Evolutionary conservation across 2,113 vertebrate species (phyloP).

Genomic region (Plotosus lineatus): DNA sequence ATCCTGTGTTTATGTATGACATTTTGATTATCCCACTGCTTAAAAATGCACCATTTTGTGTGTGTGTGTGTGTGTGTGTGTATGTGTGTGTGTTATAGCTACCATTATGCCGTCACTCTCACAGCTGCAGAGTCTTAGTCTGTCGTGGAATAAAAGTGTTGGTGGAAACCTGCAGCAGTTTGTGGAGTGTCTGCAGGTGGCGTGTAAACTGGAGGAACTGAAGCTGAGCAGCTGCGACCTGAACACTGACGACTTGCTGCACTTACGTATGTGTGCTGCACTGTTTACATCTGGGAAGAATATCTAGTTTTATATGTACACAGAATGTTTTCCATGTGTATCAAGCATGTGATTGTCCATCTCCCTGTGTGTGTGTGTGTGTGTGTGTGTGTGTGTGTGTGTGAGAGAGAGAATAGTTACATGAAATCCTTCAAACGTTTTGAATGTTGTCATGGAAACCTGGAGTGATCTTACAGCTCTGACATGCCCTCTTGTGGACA

Average conservation of each 20-base stretch:
- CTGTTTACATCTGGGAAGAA: not conserved
- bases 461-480: not conserved
- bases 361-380: not conserved
- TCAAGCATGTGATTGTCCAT: not conserved
- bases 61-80: slow-evolving; percentile 29
- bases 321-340: not conserved
- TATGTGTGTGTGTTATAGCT: slow-evolving; percentile 66
- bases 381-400: not conserved
- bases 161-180: slow-evolving; percentile 80
- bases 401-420: not conserved
- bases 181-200: slow-evolving; percentile 72
- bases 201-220: slow-evolving; percentile 72
- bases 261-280: slow-evolving; percentile 71
- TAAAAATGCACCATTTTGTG: not conserved
- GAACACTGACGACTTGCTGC: slow-evolving; percentile 73
- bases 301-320: not conserved
- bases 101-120: slow-evolving; percentile 72
- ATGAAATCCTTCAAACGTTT: not conserved
- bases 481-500: not conserved
- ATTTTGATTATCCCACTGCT: no score
- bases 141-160: slow-evolving; percentile 91
- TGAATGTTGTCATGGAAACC: not conserved
- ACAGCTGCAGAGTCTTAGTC: slow-evolving; percentile 75
- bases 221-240: slow-evolving; percentile 88
- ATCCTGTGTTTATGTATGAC: not conserved